Conservation (phyloP, 1,140 invertebrate genomes). For the Marisa cornuarietis region DNA sequence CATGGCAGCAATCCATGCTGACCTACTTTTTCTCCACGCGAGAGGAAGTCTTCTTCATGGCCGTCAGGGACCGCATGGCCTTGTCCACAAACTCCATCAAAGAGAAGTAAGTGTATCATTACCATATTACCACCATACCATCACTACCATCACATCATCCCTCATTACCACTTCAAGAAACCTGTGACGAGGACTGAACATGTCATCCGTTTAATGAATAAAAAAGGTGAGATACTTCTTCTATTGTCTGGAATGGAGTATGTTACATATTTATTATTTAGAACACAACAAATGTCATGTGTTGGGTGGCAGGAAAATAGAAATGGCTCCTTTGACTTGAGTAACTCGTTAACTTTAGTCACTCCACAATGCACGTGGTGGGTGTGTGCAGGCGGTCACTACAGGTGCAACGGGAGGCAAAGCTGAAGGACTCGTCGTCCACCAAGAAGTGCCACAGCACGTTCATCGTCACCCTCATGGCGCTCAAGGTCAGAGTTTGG, state of each 20-base stretch:
- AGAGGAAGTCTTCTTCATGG: conserved; percentile 67
- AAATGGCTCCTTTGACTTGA: background rate
- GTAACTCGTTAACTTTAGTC: background rate
- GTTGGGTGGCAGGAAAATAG: background rate
- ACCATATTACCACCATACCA: background rate
- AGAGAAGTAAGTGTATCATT: conserved; percentile 55
- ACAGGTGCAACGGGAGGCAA: conserved; percentile 60
- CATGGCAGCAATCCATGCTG: conserved; percentile 59
- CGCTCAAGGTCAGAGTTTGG: conserved; percentile 50
- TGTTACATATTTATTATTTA: too few relatives aligned
- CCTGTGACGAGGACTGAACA: too few relatives aligned
- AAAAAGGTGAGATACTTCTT: too few relatives aligned
- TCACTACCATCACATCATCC: too few relatives aligned
- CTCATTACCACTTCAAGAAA: too few relatives aligned
- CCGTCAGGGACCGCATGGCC: conserved; percentile 62
- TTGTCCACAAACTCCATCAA: conserved; percentile 63
- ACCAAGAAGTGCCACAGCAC: conserved; percentile 43
- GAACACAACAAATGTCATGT: background rate
- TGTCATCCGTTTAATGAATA: too few relatives aligned
- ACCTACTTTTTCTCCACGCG: conserved; percentile 63
- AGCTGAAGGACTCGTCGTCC: conserved; percentile 57
- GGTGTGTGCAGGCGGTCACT: conserved; percentile 55
- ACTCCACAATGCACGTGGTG: background rate
- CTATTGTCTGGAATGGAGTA: too few relatives aligned
- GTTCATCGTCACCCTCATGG: conserved; percentile 55